Evolutionary conservation across 2,888 invertebrate species (phyloP), one percentile per base, ranked within the genome.

Genomic region (Drosophila neoperkinsi): DNA sequence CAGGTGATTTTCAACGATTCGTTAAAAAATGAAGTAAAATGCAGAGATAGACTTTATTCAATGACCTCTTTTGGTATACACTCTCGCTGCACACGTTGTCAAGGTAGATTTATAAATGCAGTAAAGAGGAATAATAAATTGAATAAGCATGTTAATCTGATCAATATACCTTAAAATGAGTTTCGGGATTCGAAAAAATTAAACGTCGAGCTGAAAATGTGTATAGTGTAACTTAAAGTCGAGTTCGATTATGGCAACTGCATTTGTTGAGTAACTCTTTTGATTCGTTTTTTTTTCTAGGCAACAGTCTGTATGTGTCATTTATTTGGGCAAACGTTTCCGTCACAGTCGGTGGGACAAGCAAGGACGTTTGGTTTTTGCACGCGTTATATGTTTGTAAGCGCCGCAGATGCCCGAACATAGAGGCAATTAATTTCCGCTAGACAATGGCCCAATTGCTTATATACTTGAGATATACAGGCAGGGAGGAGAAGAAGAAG

Each of bases 391-490:
- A 4, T 38, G 16, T 41, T 21, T 53, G 61, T 56, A 60, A 56
- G 69, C 64, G 60, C 53, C 83, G 66, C 88, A 85, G 77, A 71
- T 88, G 84, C 72, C 74, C 56, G 63, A 69, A 82, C 81, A 82
- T 61, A 69, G 61, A 63, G 79, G 84, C 87, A 88, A 85, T 85
- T 85, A 88, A 86, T 88, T 85, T 85, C 84, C 89, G 81, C 71
- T 64, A 62, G 62, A 88, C 89, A 86, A 88, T 71, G 71, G 77
- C 75, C 53, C 68, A 77, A 64, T 55, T 74, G 56, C 75, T 55
- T 59, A 69, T 71, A 69, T 58, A 74, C 78, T 79, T 65, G 58
- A 74, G 74, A 65, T 55, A 65, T 28, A 56, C 59, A 72, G 49
- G n/a, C 9, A 38, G 31, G 21, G 34, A 13, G 9, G 25, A 25